These are phyloP conservation scores for Danio aesculapii DNA, from an alignment of 2,797 vertebrate species.

Conservation along the genomic window DNA sequence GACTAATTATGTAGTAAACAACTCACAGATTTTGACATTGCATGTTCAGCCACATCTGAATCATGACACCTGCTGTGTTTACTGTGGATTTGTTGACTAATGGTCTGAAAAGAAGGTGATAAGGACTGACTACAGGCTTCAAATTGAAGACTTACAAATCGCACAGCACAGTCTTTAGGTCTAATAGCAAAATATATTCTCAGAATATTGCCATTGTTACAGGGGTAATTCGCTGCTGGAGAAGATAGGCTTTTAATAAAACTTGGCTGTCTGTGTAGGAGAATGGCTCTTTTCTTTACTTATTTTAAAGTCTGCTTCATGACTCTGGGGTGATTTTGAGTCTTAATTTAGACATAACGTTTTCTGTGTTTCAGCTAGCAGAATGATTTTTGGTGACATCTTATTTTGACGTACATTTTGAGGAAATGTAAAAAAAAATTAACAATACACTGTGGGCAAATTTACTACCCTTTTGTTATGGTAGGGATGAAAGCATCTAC, in stretches of 20 bases:
- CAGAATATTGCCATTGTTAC: background rate
- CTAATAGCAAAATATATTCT: background rate
- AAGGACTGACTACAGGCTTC: background rate
- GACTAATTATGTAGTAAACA: background rate
- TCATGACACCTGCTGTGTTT: conserved; percentile 14
- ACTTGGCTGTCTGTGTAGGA: background rate
- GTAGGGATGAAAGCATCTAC: too few relatives aligned
- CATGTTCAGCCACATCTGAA: conserved; percentile 9
- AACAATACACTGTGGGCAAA: too few relatives aligned
- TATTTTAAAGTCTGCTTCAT: background rate
- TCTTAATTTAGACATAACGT: too few relatives aligned
- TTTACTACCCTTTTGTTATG: too few relatives aligned
- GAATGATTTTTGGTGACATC: too few relatives aligned
- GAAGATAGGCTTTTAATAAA: background rate
- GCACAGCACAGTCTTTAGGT: background rate
- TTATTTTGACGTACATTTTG: too few relatives aligned
- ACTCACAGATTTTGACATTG: background rate
- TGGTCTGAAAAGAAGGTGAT: background rate
- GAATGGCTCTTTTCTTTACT: background rate
- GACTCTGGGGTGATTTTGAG: too few relatives aligned
- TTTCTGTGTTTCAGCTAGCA: too few relatives aligned
- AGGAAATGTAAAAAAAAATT: too few relatives aligned
- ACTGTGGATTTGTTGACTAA: background rate
- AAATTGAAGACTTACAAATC: background rate
- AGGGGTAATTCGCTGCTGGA: background rate